phyloP scores from a whole-genome alignment of 2,113 vertebrate species.

The Myrmecobius fasciatus region DNA sequence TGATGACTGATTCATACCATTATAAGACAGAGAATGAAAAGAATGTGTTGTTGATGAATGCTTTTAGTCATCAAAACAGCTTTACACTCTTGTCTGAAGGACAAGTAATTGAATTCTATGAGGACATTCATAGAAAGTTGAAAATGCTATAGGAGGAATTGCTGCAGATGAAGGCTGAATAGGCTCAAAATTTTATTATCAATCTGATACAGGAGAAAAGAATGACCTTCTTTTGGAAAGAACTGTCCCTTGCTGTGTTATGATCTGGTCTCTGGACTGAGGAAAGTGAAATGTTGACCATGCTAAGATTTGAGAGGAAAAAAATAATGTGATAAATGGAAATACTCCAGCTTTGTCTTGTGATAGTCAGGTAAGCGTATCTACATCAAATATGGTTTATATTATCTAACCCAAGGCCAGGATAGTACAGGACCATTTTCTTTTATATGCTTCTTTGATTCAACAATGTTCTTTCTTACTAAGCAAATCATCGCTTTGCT shows the following conservation, averaged over 20 bases:
- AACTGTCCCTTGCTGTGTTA: conserved; percentile 91
- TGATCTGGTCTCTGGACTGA: conserved; percentile 72
- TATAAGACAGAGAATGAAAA: conserved; percentile 82
- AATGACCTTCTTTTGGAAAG: conserved; percentile 91
- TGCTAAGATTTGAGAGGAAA: neutral
- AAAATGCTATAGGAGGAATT: conserved; percentile 86
- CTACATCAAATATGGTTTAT: neutral
- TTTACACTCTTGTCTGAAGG: conserved; percentile 90
- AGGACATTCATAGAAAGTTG: conserved; percentile 94
- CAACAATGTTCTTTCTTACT: neutral
- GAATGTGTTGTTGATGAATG: conserved; percentile 84
- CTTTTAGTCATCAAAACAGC: conserved; percentile 90
- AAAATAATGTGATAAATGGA: neutral
- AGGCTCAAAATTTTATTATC: conserved; percentile 85
- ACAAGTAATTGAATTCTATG: conserved; percentile 93
- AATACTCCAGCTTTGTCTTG: neutral
- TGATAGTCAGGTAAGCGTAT: neutral
- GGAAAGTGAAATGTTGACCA: rapidly evolving
- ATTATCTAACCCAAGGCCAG: neutral
- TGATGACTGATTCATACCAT: conserved; percentile 87
- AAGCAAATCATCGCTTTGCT: neutral
- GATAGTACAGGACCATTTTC: neutral
- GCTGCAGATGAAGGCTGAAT: conserved; percentile 35
- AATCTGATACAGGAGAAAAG: conserved; percentile 96
- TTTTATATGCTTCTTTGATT: neutral